Evolutionary conservation across 2,797 vertebrate genomes (phyloP).

Genomic region (Mus spretus): DNA sequence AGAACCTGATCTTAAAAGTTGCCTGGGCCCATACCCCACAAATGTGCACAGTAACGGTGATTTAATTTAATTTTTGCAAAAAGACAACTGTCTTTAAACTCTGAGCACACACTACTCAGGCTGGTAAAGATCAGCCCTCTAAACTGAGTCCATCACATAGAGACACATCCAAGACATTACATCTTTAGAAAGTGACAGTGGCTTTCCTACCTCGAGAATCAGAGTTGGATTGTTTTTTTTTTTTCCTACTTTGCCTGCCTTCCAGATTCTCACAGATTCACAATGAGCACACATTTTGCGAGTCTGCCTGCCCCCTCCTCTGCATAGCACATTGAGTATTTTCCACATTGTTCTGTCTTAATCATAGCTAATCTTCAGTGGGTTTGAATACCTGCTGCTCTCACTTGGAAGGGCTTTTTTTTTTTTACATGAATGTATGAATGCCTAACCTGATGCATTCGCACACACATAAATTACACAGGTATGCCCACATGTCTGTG

Average conservation of each 20-base stretch:
- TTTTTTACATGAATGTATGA: not conserved
- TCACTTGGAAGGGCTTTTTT: not conserved
- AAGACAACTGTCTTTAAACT: not conserved
- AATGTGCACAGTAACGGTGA: not conserved
- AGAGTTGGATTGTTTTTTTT: not conserved
- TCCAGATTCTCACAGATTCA: not conserved
- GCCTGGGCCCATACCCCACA: not conserved
- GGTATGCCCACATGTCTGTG: not conserved
- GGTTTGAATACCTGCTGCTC: constrained; percentile 24
- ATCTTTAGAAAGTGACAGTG: not conserved
- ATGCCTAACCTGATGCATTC: not conserved
- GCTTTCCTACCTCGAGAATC: not conserved
- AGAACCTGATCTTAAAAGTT: not conserved
- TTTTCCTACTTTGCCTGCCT: constrained; percentile 2
- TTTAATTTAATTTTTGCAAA: not conserved
- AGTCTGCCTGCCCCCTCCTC: not conserved
- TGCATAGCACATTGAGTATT: constrained; percentile 20
- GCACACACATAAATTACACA: not conserved
- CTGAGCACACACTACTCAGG: not conserved
- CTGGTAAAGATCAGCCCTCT: not conserved
- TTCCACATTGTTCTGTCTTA: constrained; percentile 45
- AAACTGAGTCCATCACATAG: not conserved
- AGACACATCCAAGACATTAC: not conserved
- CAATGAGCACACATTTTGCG: not conserved
- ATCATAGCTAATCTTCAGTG: constrained; percentile 42